Conservation (phyloP, 2,888 invertebrate genomes). For the Linyphia triangularis region DNA sequence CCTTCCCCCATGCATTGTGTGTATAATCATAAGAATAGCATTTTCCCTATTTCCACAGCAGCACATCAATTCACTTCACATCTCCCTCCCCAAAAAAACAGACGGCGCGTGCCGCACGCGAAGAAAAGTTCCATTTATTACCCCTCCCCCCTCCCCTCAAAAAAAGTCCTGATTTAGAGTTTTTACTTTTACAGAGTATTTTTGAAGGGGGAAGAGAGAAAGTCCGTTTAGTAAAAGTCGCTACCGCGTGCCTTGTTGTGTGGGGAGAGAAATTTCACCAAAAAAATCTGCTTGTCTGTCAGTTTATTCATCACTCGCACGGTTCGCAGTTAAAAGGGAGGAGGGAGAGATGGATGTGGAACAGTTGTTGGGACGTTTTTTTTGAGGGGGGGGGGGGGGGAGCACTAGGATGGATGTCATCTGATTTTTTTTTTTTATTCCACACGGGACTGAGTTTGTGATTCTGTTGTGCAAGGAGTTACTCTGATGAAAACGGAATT, state of each 20-base stretch:
- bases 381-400: not conserved
- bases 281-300: not conserved
- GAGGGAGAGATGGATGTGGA: not conserved
- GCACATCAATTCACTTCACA: not conserved
- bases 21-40: not conserved
- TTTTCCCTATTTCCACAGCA: not conserved
- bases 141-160: not conserved
- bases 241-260: too few species aligned
- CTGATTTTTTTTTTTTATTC: not conserved
- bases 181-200: not conserved
- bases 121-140: not conserved
- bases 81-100: not conserved
- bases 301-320: not conserved
- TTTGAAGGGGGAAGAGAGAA: not conserved
- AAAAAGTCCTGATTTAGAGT: not conserved
- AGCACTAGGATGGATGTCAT: not conserved
- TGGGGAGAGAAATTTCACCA: too few species aligned
- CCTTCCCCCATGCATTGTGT: not conserved
- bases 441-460: too few species aligned
- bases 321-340: not conserved
- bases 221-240: too few species aligned
- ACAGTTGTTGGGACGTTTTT: conserved; percentile 1
- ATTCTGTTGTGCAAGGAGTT: too few species aligned
- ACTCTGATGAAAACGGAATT: too few species aligned
- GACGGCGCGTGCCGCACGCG: not conserved